phyloP scores from a whole-genome alignment of 2,113 vertebrate species.

The Hemiprocne comata region DNA sequence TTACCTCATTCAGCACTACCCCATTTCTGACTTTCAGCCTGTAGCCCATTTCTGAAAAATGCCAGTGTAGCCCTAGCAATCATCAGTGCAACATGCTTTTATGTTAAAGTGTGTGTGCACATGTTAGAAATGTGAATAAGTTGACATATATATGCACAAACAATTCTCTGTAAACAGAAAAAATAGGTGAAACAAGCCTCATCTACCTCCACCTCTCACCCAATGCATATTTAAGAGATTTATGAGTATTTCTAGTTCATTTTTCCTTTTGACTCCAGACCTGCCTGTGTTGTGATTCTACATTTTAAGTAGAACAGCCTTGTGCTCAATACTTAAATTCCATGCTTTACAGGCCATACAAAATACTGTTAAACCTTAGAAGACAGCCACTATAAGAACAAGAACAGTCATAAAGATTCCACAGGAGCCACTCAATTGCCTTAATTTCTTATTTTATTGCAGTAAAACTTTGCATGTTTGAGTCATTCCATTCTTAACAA shows the following conservation, averaged over 20 bases:
- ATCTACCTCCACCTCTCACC: background rate
- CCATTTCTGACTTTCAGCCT: background rate
- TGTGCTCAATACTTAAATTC: background rate
- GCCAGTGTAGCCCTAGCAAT: background rate
- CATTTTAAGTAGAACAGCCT: background rate
- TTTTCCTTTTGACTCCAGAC: background rate
- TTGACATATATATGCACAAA: background rate
- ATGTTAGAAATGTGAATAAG: background rate
- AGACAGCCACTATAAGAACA: background rate
- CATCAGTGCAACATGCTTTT: background rate
- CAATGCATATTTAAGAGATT: background rate
- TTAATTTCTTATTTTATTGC: background rate
- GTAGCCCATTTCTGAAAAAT: background rate
- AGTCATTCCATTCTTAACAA: background rate
- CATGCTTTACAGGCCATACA: background rate
- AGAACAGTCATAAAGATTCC: background rate
- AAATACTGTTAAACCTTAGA: background rate
- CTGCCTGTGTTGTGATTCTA: background rate
- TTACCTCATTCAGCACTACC: background rate
- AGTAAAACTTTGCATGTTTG: background rate
- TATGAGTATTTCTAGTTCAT: background rate
- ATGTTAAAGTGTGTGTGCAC: background rate
- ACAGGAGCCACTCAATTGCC: background rate
- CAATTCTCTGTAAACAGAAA: background rate
- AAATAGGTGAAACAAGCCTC: background rate